phyloP scores from a whole-genome alignment of 1,140 invertebrate genomes.

The Macrobrachium nipponense region DNA sequence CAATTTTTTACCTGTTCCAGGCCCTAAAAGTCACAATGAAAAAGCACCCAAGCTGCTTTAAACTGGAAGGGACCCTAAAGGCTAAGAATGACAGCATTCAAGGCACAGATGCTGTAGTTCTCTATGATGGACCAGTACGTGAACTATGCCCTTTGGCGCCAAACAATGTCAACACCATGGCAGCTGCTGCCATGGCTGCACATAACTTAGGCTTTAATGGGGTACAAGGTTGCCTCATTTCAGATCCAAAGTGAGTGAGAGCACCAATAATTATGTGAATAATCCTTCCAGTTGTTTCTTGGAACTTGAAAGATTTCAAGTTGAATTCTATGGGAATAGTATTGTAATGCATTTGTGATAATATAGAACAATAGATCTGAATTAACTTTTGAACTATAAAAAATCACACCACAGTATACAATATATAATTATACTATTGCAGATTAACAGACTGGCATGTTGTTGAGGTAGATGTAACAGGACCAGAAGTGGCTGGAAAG shows the following conservation, averaged over 20 bases:
- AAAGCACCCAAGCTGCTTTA: constrained; percentile 75
- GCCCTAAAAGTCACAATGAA: constrained; percentile 74
- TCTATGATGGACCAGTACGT: constrained; percentile 74
- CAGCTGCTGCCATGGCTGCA: constrained; percentile 74
- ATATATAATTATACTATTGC: constrained; percentile 20
- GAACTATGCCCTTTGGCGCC: constrained; percentile 74
- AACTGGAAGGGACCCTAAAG: constrained; percentile 69
- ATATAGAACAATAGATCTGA: too few species aligned
- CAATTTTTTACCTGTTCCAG: constrained; percentile 65
- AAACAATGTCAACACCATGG: constrained; percentile 77
- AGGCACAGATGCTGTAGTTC: constrained; percentile 65
- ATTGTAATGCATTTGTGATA: too few species aligned
- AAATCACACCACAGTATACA: not conserved
- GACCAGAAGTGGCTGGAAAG: constrained; percentile 69
- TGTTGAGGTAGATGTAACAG: constrained; percentile 74
- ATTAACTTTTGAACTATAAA: not conserved
- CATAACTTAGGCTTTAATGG: constrained; percentile 76
- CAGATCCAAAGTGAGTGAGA: constrained; percentile 72
- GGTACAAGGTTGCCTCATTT: constrained; percentile 71
- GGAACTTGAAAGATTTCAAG: not conserved
- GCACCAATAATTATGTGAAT: not conserved
- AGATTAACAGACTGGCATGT: constrained; percentile 74
- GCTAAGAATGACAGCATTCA: constrained; percentile 69
- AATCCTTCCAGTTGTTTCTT: not conserved
- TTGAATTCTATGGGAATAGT: not conserved